Conservation (phyloP, 2,888 invertebrate genomes). For the Luperina testacea region DNA sequence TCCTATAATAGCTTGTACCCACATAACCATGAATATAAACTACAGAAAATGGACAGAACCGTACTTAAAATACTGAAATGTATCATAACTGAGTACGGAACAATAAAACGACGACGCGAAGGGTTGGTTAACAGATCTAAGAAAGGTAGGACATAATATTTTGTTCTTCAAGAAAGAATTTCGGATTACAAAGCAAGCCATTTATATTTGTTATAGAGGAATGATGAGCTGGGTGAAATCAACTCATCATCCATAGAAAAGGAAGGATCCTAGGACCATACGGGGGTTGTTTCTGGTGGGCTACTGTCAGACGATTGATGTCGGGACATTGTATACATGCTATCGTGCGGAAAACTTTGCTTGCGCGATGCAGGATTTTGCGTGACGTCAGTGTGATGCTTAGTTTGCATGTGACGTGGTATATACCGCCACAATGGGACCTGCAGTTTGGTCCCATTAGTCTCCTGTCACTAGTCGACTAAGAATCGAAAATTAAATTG, state of each 20-base stretch:
- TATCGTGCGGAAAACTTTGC: not conserved
- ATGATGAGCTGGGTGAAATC: not conserved
- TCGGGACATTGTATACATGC: not conserved
- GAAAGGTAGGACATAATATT: not conserved
- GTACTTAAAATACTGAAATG: slow-evolving; percentile 35
- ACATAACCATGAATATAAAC: slow-evolving; percentile 44
- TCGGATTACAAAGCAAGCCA: not conserved
- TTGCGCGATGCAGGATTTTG: not conserved
- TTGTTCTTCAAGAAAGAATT: not conserved
- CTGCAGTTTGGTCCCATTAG: too few species aligned
- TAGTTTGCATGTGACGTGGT: not conserved
- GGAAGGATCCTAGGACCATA: not conserved
- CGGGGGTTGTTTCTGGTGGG: too few species aligned
- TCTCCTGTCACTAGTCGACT: too few species aligned
- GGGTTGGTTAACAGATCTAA: slow-evolving; percentile 12
- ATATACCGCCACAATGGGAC: not conserved
- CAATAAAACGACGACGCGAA: slow-evolving; percentile 4
- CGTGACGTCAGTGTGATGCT: not conserved
- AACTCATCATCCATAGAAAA: not conserved
- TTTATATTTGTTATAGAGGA: not conserved
- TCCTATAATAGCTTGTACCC: slow-evolving; percentile 12
- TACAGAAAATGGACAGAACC: slow-evolving; percentile 23
- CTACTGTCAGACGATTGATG: too few species aligned
- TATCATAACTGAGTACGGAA: slow-evolving; percentile 14
- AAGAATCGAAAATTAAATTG: not conserved